Percentiles rank a stretch among this genome's conserved stretches.
Conservation (phyloP, 2,888 invertebrate species). For the Caenorhabditis imperialis region DNA sequence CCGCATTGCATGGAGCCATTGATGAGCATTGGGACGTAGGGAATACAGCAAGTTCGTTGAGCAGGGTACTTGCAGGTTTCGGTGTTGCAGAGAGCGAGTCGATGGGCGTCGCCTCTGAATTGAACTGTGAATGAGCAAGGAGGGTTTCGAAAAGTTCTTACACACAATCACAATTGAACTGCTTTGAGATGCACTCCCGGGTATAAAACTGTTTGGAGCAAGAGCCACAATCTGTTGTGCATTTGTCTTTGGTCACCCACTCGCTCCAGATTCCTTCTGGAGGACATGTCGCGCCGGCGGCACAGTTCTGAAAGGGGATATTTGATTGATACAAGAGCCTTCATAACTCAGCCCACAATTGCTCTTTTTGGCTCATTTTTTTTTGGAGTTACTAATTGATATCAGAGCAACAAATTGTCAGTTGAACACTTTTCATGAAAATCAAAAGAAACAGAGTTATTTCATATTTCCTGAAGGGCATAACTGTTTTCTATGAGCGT, state of each 20-base stretch:
- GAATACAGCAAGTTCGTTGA: constrained; percentile 27
- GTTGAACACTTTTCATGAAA: too few relatives aligned
- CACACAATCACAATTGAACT: constrained; percentile 11
- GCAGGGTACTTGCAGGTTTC: constrained; percentile 18
- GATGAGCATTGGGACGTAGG: constrained; percentile 14
- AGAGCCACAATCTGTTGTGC: constrained; percentile 14
- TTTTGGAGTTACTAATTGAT: too few relatives aligned
- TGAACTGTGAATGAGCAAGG: too few relatives aligned
- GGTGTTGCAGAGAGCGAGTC: constrained; percentile 10
- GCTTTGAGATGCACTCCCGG: constrained; percentile 3
- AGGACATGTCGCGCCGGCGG: constrained; percentile 20
- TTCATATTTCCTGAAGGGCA: too few relatives aligned
- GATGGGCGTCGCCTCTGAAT: too few relatives aligned
- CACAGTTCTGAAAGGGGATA: constrained; percentile 18
- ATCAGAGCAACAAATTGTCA: too few relatives aligned
- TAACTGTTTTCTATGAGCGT: too few relatives aligned
- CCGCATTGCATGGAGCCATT: neutral
- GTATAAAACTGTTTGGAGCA: constrained; percentile 17
- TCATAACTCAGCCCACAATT: too few relatives aligned
- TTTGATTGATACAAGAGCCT: too few relatives aligned
- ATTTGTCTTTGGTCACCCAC: constrained; percentile 12
- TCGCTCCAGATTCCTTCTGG: constrained; percentile 34
- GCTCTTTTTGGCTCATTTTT: too few relatives aligned
- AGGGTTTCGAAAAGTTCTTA: too few relatives aligned
- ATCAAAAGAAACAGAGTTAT: too few relatives aligned